Evolutionary conservation across 2,888 invertebrate species (phyloP).

Genomic region (Pollenia griseotomentosa): DNA sequence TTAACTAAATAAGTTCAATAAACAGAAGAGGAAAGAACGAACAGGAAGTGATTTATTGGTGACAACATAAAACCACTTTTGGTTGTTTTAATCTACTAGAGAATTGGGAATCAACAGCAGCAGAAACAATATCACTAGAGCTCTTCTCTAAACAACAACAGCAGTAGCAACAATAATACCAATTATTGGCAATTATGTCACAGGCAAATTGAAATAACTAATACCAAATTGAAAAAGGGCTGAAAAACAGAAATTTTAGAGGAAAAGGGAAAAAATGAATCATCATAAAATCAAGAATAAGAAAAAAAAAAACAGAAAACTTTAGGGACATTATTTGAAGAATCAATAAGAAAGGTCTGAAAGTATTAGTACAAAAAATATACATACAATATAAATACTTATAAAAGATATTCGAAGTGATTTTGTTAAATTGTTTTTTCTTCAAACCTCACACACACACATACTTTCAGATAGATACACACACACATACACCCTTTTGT

Average conservation of each 20-base stretch:
- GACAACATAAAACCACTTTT: conserved; percentile 60
- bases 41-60: conserved; percentile 66
- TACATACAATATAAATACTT: background rate
- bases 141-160: background rate
- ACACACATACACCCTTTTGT: background rate
- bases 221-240: conserved; percentile 1
- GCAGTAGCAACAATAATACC: conserved; percentile 35
- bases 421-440: conserved; percentile 45
- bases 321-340: conserved; percentile 39
- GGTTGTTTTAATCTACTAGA: conserved; percentile 55
- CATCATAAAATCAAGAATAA: conserved; percentile 1
- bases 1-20: background rate
- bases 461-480: background rate
- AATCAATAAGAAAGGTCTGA: background rate
- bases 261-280: background rate
- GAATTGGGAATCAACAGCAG: conserved; percentile 59
- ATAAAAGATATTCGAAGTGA: conserved; percentile 42
- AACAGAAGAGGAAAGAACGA: background rate
- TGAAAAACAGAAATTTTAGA: conserved; percentile 6
- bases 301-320: conserved; percentile 6
- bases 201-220: background rate
- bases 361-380: background rate
- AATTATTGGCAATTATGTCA: conserved; percentile 61
- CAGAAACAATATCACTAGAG: background rate
- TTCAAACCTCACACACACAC: conserved; percentile 1